A percentile compares a stretch with the other conserved stretches of the same genome.
phyloP scores from a whole-genome alignment of 1,140 invertebrate species.

The Odontomachus brunneus region DNA sequence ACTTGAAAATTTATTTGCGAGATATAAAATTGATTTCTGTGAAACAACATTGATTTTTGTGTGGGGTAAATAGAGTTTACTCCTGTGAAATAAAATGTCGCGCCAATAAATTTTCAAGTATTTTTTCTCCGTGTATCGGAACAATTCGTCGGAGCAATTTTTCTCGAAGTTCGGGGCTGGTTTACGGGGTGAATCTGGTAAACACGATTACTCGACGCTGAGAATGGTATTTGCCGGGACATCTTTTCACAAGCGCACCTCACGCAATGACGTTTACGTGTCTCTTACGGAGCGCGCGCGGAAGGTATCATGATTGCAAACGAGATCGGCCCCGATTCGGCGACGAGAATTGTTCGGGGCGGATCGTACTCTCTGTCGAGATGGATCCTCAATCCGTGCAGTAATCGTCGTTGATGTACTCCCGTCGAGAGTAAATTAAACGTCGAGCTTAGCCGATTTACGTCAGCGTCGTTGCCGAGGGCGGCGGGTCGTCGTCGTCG shows the following conservation, averaged over 20 bases:
- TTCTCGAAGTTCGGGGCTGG: not conserved
- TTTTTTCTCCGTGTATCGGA: too few species aligned
- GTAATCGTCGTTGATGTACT: conserved; percentile 52
- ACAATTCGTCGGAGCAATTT: conserved; percentile 7
- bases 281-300: conserved; percentile 32
- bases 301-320: conserved; percentile 54
- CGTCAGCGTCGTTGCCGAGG: conserved; percentile 66
- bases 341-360: conserved; percentile 45
- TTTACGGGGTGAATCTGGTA: conserved; percentile 1
- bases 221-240: conserved; percentile 18
- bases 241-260: conserved; percentile 12
- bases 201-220: conserved; percentile 32
- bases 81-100: too few species aligned
- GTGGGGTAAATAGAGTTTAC: too few species aligned
- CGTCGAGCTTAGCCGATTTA: conserved; percentile 75
- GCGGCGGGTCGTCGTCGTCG: conserved; percentile 31
- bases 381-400: conserved; percentile 39
- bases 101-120: not conserved
- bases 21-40: too few species aligned
- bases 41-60: too few species aligned
- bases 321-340: conserved; percentile 48
- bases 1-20: too few species aligned
- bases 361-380: conserved; percentile 20
- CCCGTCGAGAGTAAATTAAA: conserved; percentile 76
- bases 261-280: conserved; percentile 20